Evolutionary conservation across 2,888 invertebrate genomes (phyloP), one percentile per base, ranked within the genome.

Genomic region (Sminthurinus aureus): DNA sequence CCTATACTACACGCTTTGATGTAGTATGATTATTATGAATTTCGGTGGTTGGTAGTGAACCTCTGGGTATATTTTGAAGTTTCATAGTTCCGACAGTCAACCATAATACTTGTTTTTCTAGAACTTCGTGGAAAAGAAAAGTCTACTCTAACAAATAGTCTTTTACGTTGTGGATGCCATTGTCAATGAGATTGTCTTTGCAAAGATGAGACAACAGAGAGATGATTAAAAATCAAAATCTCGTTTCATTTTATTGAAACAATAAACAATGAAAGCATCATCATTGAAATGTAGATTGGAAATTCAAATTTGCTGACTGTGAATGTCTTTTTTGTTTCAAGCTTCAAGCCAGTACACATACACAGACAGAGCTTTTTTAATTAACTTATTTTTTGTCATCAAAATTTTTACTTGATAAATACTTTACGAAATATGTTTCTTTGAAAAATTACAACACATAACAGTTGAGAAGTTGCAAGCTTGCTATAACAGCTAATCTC

Each of bases 191-290:
- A 58, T 58, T 58, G 58, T 18, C 58, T 58, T 58, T 58, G 58
- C 58, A 58, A 58, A 18, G 24, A 26, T 6, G 71, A 22, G 71
- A 71, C 71, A 26, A 24, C 71, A 26, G 71, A 24, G 71, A 71
- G 71, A 22, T 71, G 71, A 22, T 71, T 71, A 13, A 71, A 71
- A 71, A 71, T 71, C 71, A 71, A 71, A 71, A 71, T 71, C 71
- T 71, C 71, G 24, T 71, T 71, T 71, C 26, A 71, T 71, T 71
- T 71, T 24, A 13, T 24, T 24, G 24, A 71, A 24, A 71, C 26
- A 71, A 71, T 71, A 8, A 26, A 26, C 38, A 38, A 38, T 38
- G 38, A 38, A 38, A 38, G 38, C 38, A 38, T 38, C 38, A 38
- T 38, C 38, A 4, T 38, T 38, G 38, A 38, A 38, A 38, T 38